These are phyloP conservation scores for Melozone crissalis DNA, from an alignment of 2,113 vertebrate species.

Conservation along the genomic window DNA sequence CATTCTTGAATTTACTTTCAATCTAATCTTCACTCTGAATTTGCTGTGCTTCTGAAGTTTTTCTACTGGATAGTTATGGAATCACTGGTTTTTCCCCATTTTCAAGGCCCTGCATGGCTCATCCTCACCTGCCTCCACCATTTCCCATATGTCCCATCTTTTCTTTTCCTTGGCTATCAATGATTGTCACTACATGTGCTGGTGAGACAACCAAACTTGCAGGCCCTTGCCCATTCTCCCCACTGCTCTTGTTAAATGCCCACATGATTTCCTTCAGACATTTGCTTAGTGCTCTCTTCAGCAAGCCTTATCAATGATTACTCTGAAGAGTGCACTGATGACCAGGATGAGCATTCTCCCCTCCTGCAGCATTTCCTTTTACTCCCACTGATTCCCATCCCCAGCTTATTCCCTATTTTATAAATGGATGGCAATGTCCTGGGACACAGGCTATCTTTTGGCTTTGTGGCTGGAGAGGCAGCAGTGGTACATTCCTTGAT, in stretches of 20 bases:
- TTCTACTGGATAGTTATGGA: background rate
- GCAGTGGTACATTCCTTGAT: background rate
- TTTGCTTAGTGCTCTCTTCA: background rate
- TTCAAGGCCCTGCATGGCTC: background rate
- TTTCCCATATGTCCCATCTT: background rate
- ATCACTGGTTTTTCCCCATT: background rate
- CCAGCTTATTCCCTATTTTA: background rate
- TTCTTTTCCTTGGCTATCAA: background rate
- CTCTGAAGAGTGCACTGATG: background rate
- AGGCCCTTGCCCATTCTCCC: background rate
- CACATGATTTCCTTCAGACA: background rate
- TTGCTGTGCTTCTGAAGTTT: background rate
- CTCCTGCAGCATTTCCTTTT: background rate
- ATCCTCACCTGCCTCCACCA: background rate
- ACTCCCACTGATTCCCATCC: background rate
- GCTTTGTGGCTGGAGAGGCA: background rate
- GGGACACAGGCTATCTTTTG: background rate
- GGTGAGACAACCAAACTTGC: background rate
- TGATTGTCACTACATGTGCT: background rate
- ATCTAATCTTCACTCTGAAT: background rate
- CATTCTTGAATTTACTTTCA: background rate
- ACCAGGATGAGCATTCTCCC: background rate
- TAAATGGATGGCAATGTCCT: background rate
- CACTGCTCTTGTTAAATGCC: background rate
- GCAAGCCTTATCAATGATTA: background rate